Evolutionary conservation across 2,888 invertebrate species (phyloP).

Genomic region (Marasmarcha lunaedactyla): DNA sequence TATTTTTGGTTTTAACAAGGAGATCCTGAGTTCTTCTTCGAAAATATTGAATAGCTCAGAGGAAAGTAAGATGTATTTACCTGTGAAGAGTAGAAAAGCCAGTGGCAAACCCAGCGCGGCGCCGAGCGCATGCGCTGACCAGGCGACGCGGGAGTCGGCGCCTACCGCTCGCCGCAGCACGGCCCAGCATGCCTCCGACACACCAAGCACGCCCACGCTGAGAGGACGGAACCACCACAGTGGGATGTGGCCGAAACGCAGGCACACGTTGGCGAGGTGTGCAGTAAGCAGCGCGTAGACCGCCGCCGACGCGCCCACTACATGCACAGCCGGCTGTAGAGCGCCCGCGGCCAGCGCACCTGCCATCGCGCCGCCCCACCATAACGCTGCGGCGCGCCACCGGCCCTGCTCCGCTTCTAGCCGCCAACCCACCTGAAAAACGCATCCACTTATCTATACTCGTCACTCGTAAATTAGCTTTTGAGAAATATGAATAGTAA

Average conservation of each 20-base stretch:
- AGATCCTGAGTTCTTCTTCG: no score
- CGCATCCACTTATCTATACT: no score
- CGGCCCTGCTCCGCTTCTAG: conserved; percentile 81
- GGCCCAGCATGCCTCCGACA: conserved; percentile 72
- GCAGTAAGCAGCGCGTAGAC: conserved; percentile 90
- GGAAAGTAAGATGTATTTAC: no score
- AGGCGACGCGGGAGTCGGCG: conserved; percentile 58
- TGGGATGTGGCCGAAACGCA: conserved; percentile 60
- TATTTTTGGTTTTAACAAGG: no score
- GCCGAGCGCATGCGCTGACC: conserved; percentile 79
- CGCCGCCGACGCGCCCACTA: conserved; percentile 92
- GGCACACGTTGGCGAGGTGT: conserved; percentile 85
- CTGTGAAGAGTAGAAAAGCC: conserved; percentile 70
- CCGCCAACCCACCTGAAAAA: conserved; percentile 59
- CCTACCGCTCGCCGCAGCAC: conserved; percentile 18
- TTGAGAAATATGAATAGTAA: no score
- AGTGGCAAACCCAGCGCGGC: conserved; percentile 75
- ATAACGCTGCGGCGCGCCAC: conserved; percentile 76
- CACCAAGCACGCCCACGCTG: conserved; percentile 73
- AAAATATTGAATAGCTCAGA: no score
- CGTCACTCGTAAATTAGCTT: no score
- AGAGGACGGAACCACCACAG: conserved; percentile 67
- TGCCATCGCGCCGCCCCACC: conserved; percentile 80
- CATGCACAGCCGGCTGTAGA: conserved; percentile 78
- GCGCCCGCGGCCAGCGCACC: conserved; percentile 82